Percentiles rank a stretch among this genome's conserved stretches.
Conservation (phyloP, 2,888 invertebrate species). For the Amblyjoppa proteus region DNA sequence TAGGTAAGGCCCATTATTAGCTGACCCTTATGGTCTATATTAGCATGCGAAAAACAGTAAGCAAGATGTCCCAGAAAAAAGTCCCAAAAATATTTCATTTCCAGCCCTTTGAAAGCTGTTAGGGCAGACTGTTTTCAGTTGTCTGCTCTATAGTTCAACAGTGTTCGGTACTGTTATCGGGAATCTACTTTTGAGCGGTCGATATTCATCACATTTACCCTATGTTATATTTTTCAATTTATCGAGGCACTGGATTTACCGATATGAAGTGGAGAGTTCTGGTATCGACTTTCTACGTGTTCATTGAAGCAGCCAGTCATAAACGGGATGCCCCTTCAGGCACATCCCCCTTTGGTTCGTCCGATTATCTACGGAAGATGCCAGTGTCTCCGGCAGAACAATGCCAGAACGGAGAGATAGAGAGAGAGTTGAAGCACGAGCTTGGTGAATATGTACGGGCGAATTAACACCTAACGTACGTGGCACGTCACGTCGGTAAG, state of each 20-base stretch:
- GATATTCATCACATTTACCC: no score
- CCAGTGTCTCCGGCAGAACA: constrained; percentile 59
- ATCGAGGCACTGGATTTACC: background rate
- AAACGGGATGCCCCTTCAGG: constrained; percentile 21
- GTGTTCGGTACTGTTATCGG: no score
- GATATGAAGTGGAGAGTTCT: background rate
- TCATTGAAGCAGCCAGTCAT: background rate
- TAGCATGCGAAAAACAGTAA: no score
- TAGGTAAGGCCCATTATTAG: no score
- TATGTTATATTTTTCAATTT: background rate
- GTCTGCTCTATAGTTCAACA: no score
- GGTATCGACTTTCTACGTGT: background rate
- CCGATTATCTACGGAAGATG: constrained; percentile 58
- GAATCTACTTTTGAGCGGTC: no score
- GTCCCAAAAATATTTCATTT: no score
- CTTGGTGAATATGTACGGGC: constrained; percentile 29
- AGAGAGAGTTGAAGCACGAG: background rate
- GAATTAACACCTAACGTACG: constrained; percentile 53
- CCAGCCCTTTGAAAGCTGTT: no score
- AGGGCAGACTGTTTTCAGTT: no score
- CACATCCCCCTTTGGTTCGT: constrained; percentile 47
- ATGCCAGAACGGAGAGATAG: constrained; percentile 40
- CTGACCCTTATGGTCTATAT: no score
- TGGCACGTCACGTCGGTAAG: constrained; percentile 28
- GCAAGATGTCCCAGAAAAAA: no score